Evolutionary conservation across 1,140 invertebrate species (phyloP), one percentile per base, ranked within the genome.

Genomic region (Medauroidea extradentata): DNA sequence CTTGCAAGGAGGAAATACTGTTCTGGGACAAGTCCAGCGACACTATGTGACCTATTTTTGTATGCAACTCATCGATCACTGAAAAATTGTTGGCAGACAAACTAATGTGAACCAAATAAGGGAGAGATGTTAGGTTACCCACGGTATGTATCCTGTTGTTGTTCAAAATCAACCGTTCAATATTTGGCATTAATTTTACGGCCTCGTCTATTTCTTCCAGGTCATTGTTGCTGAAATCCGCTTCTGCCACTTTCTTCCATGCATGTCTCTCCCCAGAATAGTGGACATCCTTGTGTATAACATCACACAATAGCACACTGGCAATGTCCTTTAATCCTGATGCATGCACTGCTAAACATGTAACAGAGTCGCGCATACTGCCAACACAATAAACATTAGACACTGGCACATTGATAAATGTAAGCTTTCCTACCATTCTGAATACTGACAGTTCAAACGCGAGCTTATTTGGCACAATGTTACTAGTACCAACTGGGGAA

Each of bases 1-100:
- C 88, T 59, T 82, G 77, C 0, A 96, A 70, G 0, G 83, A 83
- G 18, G 79, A 83, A 1, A 98, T 82, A 67, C 85, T 83, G 75
- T 98, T 98, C 63, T 93, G 87, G 0, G 91, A 88, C 38, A 98
- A 70, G 71, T 94, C 88, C n/a, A 98, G 81, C 57, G 82, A 84
- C 13, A 88, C 83, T n/a, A 97, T 82, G 75, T 96, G 94, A 1
- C 93, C 93, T 55, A 97, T 80, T 73, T 88, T 89, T 7, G 86
- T 85, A 69, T 96, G 88, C 72, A 95, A 83, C 68, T 89, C 82
- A 3, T 88, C 80, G 41, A 91, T 85, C 0, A 84, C 69, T 0
- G 72, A 70, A 63, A 86, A 86, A 16, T 82, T 78, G 78, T 94
- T 96, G 65, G 89, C 86, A 0, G 87, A 89, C 2, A 96, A 72